These are phyloP conservation scores for Solea senegalensis DNA, from an alignment of 2,113 vertebrate genomes.

Conservation along the genomic window DNA sequence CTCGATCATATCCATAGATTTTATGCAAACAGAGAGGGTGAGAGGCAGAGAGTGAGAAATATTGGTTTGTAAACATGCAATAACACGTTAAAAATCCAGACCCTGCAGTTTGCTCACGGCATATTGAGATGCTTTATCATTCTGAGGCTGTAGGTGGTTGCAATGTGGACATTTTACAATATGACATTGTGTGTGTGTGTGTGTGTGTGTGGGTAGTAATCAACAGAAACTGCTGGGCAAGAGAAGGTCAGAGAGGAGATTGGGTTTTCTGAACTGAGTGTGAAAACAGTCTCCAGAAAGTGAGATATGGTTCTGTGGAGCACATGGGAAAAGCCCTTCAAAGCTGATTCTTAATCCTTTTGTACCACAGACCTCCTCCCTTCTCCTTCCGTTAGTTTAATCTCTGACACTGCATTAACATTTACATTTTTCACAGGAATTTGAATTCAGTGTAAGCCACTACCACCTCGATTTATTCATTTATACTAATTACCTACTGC, in stretches of 20 bases:
- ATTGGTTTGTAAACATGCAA: neutral
- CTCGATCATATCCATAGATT: slow-evolving; percentile 34
- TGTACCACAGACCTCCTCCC: slow-evolving; percentile 51
- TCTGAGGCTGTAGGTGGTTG: slow-evolving; percentile 26
- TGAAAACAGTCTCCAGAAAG: slow-evolving; percentile 62
- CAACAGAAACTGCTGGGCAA: slow-evolving; percentile 58
- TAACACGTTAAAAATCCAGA: slow-evolving; percentile 1
- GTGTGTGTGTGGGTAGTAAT: slow-evolving; percentile 51
- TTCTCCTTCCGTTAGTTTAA: slow-evolving; percentile 58
- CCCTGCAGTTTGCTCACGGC: neutral
- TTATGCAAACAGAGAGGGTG: slow-evolving; percentile 22
- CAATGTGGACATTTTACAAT: slow-evolving; percentile 33
- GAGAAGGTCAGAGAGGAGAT: slow-evolving; percentile 76
- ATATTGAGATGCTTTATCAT: neutral
- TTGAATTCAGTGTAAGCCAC: slow-evolving; percentile 50
- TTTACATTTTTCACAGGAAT: slow-evolving; percentile 64
- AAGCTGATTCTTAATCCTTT: slow-evolving; percentile 73
- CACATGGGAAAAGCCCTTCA: slow-evolving; percentile 72
- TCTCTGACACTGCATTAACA: slow-evolving; percentile 72
- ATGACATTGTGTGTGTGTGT: slow-evolving; percentile 35
- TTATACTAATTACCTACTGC: slow-evolving; percentile 64
- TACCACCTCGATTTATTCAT: slow-evolving; percentile 64
- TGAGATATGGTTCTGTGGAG: slow-evolving; percentile 64
- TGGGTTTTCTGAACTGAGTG: slow-evolving; percentile 66
- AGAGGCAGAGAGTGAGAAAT: neutral